phyloP scores from a whole-genome alignment of 2,888 invertebrate genomes.

The Andrena praecox region DNA sequence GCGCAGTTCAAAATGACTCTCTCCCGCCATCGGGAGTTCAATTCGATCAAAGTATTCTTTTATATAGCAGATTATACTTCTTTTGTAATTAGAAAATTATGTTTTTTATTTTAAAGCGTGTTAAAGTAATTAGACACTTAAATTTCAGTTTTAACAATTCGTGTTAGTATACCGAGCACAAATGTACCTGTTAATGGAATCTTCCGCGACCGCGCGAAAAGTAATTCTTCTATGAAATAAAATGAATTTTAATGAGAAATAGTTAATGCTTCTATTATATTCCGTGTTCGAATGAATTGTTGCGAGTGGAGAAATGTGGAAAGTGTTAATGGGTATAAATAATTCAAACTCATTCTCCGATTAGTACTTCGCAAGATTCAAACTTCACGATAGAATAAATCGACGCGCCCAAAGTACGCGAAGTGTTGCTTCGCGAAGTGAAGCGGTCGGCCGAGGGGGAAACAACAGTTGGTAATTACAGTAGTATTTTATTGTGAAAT shows the following conservation, averaged over 20 bases:
- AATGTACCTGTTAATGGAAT: background rate
- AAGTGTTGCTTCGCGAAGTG: background rate
- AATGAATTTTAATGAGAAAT: slow-evolving; percentile 3
- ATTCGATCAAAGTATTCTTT: background rate
- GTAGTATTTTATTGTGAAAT: slow-evolving; percentile 5
- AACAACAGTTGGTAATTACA: background rate
- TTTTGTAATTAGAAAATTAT: background rate
- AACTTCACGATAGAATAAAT: background rate
- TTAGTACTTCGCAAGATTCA: background rate
- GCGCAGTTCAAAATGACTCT: slow-evolving; percentile 2
- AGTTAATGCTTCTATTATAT: background rate
- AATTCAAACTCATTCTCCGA: background rate
- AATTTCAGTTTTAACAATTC: background rate
- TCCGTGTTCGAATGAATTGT: background rate
- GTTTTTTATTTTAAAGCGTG: no score
- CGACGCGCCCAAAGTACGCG: background rate
- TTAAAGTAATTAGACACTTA: background rate
- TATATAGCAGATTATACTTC: background rate
- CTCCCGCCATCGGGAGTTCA: background rate
- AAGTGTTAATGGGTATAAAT: background rate
- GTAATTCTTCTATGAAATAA: background rate
- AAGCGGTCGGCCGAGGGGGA: background rate
- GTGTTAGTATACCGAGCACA: background rate
- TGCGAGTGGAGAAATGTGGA: background rate
- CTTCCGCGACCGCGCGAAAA: background rate